Evolutionary conservation across 2,888 invertebrate species (phyloP), one percentile per base, ranked within the genome.

Genomic region (Lochmaea crataegi): DNA sequence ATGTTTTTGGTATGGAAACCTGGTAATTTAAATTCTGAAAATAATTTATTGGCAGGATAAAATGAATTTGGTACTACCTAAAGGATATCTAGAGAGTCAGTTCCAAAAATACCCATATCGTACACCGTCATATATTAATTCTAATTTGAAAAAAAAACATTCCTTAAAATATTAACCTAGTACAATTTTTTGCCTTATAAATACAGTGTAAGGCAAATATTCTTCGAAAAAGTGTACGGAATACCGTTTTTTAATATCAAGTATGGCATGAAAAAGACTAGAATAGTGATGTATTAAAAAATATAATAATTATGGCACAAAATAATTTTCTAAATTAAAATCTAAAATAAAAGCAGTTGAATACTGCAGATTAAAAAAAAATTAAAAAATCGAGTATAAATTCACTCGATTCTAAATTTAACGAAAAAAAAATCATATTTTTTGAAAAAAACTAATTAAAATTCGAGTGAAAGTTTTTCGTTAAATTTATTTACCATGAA

Each of bases 251-350:
- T 41, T 58, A 68, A 68, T 68, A 68, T 68, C 68, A 68, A 56
- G 11, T 32, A 68, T 68, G 68, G 68, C 60, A 61, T 48, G 16
- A 51, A 60, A 42, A 51, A 61, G 68, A 68, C 68, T 68, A 68
- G 68, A 68, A 58, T 16, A 5, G 51, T 51, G 12, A 60, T 67
- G 42, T 26, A 32, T 32, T 32, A 32, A 32, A 32, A 32, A 32
- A 32, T 32, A 32, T 7, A 32, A 32, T 7, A 67, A 22, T 10
- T 67, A 68, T 68, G 68, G 68, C 68, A 68, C 68, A 38, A 18
- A 57, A 65, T 26, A 45, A 67, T 58, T 12, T 26, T 45, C 18
- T 16, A 67, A 57, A 67, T 22, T 6, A 58, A 58, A 56, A 56
- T 22, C 2, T 16, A 56, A 56, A 56, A 56, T 16, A 16, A 56